Evolutionary conservation across 2,113 vertebrate species (phyloP), one percentile per base, ranked within the genome.

Genomic region (Vimba vimba): DNA sequence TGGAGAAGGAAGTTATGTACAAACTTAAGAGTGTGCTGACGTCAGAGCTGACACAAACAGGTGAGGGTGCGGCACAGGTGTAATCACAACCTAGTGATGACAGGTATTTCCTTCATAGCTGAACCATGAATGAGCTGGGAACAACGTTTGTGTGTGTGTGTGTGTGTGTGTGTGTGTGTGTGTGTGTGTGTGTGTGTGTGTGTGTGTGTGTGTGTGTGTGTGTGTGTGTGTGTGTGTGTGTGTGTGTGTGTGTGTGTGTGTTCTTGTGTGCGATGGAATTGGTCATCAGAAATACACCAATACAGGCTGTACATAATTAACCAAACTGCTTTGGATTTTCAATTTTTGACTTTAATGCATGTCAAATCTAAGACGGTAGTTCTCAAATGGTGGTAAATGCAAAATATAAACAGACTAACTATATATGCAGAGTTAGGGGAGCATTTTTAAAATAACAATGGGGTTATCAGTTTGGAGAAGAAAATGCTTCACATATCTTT

Each of bases 41-140:
- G 82, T 60, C 77, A 85, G 69, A 82, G 30, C 59, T 60, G 30
- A 33, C 25, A 55, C 68, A 17, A 17, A 60, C 79, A 82, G 87
- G 88, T 89, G 92, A 93, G 94, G 80, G 94, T 92, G 94, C 85
- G 93, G 91, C 90, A 19, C 2, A 69, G 33, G 86, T 91, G 90
- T 89, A 89, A 47, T 25, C 92, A 91, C 50, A 85, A 86, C 47
- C 91, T 87, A 91, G 91, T 76, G 62, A 87, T 84, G 85, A 81
- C 88, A 92, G 92, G 91, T 91, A 94, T 93, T 94, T 94, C 93
- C 92, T 83, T 55, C 50, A 52, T 23, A 30, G 6, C 66, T 55
- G 64, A 69, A n/a, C 10, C 33, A 12, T 83, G 64, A 33, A 59
- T 21, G 55, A 71, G 19, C 69, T 27, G n/a, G 3, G 88, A 89